Evolutionary conservation across 2,888 invertebrate species (phyloP).

Genomic region (Parnassius glacialis): DNA sequence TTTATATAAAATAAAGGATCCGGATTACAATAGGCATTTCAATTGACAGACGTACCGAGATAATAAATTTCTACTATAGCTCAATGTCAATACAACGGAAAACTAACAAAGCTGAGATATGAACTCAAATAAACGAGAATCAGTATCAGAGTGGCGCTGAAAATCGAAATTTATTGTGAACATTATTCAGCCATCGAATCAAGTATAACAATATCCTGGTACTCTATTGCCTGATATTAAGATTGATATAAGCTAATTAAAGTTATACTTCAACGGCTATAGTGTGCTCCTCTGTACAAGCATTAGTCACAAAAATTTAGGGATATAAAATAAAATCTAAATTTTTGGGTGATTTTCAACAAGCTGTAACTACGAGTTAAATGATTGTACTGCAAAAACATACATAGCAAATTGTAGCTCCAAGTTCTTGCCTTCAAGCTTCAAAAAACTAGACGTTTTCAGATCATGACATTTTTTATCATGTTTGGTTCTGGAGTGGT

Average conservation of each 20-base stretch:
- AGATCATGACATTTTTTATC: too few relatives aligned
- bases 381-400: too few relatives aligned
- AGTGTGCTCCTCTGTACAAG: neutral
- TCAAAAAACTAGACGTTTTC: too few relatives aligned
- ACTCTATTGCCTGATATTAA: conserved; percentile 7
- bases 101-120: conserved; percentile 25
- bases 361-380: too few relatives aligned
- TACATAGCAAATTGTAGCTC: too few relatives aligned
- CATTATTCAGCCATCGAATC: conserved; percentile 10
- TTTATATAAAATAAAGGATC: neutral
- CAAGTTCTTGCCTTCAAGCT: too few relatives aligned
- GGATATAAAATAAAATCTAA: too few relatives aligned
- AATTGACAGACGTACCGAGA: neutral
- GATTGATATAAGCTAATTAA: neutral
- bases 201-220: conserved; percentile 3
- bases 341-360: too few relatives aligned
- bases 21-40: neutral
- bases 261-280: neutral
- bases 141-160: conserved; percentile 21
- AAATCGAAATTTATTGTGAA: conserved; percentile 24
- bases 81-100: conserved; percentile 21
- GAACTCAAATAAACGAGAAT: conserved; percentile 26
- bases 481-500: too few relatives aligned
- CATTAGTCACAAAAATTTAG: too few relatives aligned
- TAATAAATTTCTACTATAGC: conserved; percentile 18